Percentiles rank a stretch among this genome's conserved stretches.
phyloP scores from a whole-genome alignment of 2,797 vertebrate species.

The Caiman crocodilus region DNA sequence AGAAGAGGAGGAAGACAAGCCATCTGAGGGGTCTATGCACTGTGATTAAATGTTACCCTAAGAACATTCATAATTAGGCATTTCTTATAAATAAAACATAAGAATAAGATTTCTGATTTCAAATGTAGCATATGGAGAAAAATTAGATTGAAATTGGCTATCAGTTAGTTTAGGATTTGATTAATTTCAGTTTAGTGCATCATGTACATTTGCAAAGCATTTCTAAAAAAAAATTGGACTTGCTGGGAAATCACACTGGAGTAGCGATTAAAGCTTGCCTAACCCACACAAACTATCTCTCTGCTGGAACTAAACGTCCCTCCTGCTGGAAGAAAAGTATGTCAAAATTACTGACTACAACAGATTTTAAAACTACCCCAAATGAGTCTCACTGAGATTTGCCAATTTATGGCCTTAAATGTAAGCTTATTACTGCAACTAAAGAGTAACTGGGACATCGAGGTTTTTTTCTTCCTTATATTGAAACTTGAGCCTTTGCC shows the following conservation, averaged over 20 bases:
- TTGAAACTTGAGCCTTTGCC: conserved; percentile 1
- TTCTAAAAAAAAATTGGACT: not conserved
- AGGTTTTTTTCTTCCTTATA: conserved; percentile 2
- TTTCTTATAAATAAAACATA: not conserved
- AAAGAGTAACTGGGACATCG: not conserved
- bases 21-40: not conserved
- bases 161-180: not conserved
- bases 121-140: not conserved
- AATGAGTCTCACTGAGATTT: conserved; percentile 22
- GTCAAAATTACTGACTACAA: conserved; percentile 32
- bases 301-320: conserved; percentile 27
- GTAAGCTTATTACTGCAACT: conserved; percentile 1
- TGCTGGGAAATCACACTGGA: conserved; percentile 34
- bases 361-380: conserved; percentile 36
- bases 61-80: not conserved
- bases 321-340: conserved; percentile 22
- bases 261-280: not conserved
- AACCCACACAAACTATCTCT: conserved; percentile 18
- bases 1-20: not conserved
- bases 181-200: conserved; percentile 26
- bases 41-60: not conserved
- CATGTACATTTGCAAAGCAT: not conserved
- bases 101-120: not conserved
- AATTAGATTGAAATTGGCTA: not conserved
- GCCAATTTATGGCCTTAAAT: conserved; percentile 26